Percentiles rank a stretch among this genome's conserved stretches.
phyloP scores from a whole-genome alignment of 2,113 vertebrate genomes.

The Sapajus apella region DNA sequence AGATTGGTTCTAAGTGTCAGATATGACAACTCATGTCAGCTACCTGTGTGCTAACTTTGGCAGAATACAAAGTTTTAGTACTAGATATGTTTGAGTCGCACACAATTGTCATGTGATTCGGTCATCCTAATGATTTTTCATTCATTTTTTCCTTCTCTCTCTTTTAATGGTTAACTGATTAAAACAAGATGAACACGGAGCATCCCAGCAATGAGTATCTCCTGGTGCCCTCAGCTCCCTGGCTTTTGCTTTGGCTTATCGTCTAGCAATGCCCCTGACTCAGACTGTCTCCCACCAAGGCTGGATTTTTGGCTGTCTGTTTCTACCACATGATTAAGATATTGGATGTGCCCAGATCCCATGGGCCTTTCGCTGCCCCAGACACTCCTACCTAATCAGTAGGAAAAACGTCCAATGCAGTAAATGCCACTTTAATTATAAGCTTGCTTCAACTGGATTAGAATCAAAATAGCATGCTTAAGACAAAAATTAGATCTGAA shows the following conservation, averaged over 20 bases:
- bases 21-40: background rate
- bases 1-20: background rate
- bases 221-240: background rate
- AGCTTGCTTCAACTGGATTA: constrained; percentile 64
- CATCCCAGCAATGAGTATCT: background rate
- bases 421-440: constrained; percentile 75
- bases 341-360: background rate
- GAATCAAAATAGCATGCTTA: constrained; percentile 66
- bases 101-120: background rate
- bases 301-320: background rate
- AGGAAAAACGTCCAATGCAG: constrained; percentile 6
- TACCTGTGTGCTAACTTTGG: background rate
- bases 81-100: background rate
- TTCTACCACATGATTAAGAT: background rate
- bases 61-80: background rate
- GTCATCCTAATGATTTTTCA: background rate
- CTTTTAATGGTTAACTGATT: constrained; percentile 19
- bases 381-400: constrained; percentile 56
- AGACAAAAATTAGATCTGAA: constrained; percentile 59
- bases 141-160: background rate
- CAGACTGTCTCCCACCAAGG: background rate
- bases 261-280: constrained; percentile 16
- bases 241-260: background rate
- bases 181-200: background rate
- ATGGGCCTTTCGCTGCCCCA: background rate